Base-by-base conservation (phyloP, 2,797 vertebrate species). In the Austrolebias charrua region DNA sequence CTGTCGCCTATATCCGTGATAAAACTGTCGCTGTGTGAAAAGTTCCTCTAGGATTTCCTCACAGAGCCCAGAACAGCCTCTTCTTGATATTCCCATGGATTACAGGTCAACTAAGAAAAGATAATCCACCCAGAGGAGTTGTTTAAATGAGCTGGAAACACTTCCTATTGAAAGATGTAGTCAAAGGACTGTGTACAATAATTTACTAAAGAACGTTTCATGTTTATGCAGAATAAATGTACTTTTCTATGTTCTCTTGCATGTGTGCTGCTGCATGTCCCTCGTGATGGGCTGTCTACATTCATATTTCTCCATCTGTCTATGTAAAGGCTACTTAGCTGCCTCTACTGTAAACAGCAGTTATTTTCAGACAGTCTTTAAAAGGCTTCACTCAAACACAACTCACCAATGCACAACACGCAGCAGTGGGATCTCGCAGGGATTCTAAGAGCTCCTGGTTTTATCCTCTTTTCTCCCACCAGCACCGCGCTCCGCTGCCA, bases 351-450 rank as follows among this genome's bases (percentile, higher is more conserved):
- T 81, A 86, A 88, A 82, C 82, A 80, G 64, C 69, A 19, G 75
- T 82, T 89, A 79, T 88, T 86, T 89, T 84, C 78, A 86, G 82
- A 73, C 60, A 46, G 63, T 61, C 72, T 81, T 86, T 82, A 66
- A 77, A 79, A 84, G 68, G 75, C 71, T 61, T 80, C 66, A 42
- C 68, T 80, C 77, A 66, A 53, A 82, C 73, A 73, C 61, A 80
- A 55, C 49, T 68, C 62, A 47, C 76, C 67, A 71, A 69, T 40
- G 58, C 62, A 49, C 56, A 16, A 59, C 63, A 71, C n/a, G 31
- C 59, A 72, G 60, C 12, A 66, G 71, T 45, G 65, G 66, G 53
- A 76, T 87, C 82, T 83, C 76, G 66, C 55, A 56, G 66, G 79
- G 79, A 56, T 76, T 77, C 78, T 76, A 73, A 86, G 81, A 86